A percentile compares a stretch with the other conserved stretches of the same genome.
Evolutionary conservation across 2,797 vertebrate genomes (phyloP).

Genomic region (Epinephelus coioides): DNA sequence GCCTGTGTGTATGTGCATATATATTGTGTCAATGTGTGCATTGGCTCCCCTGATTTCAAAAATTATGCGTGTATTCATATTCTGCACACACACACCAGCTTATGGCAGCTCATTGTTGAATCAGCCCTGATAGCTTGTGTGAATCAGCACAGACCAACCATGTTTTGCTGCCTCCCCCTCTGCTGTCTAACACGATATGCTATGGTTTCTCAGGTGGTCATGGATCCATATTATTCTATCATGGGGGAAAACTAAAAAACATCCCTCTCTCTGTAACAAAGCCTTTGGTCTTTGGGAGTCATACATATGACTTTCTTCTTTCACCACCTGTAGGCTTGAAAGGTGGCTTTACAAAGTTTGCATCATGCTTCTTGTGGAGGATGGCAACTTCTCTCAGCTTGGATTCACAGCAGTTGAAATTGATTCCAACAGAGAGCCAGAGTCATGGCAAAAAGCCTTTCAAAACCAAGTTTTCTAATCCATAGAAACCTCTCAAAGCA

Average conservation of each 20-base stretch:
- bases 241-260: conserved; percentile 9
- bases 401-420: conserved; percentile 4
- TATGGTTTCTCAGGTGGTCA: conserved; percentile 17
- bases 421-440: conserved; percentile 8
- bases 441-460: background rate
- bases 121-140: background rate
- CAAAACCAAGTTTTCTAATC: conserved; percentile 6
- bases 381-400: background rate
- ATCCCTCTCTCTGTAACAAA: background rate
- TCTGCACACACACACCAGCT: conserved; percentile 28
- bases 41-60: conserved; percentile 7
- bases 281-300: background rate
- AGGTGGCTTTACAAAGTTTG: background rate
- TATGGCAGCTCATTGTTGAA: background rate
- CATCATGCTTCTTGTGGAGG: background rate
- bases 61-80: conserved; percentile 26
- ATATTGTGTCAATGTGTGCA: conserved; percentile 3
- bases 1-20: conserved; percentile 17
- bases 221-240: conserved; percentile 6
- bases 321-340: background rate
- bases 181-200: background rate
- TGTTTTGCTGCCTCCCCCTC: conserved; percentile 5
- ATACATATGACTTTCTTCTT: background rate
- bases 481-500: background rate
- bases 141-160: conserved; percentile 34